These are phyloP conservation scores for Syngnathus acus DNA, from an alignment of 2,797 vertebrate genomes.

Conservation along the genomic window DNA sequence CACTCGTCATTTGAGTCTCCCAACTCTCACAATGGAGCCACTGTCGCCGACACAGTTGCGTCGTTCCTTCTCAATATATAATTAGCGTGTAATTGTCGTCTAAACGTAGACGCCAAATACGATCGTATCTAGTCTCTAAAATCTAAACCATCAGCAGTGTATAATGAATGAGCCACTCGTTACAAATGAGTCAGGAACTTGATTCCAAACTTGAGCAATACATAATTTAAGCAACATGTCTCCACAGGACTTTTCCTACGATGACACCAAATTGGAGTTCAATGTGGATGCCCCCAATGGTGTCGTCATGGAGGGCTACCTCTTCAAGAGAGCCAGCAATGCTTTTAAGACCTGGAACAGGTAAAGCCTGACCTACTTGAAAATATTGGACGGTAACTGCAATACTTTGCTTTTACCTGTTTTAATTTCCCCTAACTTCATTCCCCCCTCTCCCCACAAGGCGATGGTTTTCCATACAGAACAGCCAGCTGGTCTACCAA, in stretches of 20 bases:
- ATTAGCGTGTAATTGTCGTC: background rate
- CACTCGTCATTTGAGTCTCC: background rate
- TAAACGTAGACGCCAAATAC: background rate
- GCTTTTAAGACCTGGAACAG: constrained; percentile 98
- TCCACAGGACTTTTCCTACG: constrained; percentile 89
- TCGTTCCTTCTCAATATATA: background rate
- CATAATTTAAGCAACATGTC: background rate
- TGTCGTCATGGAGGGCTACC: constrained; percentile 97
- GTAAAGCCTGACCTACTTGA: constrained; percentile 34
- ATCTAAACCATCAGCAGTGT: background rate
- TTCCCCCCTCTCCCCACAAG: constrained; percentile 46
- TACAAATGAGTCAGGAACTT: background rate
- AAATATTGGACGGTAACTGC: background rate
- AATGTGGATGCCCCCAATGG: constrained; percentile 91
- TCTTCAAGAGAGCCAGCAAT: constrained; percentile 97
- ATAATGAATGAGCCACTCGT: background rate
- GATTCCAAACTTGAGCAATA: background rate
- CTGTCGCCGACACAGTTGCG: background rate
- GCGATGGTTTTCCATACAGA: constrained; percentile 98
- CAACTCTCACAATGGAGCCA: background rate
- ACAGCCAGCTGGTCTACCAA: constrained; percentile 96
- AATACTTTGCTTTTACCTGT: too few species aligned
- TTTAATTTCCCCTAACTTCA: constrained; percentile 7
- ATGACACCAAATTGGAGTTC: constrained; percentile 89
- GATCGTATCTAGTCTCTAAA: background rate